Percentiles rank a stretch among this genome's conserved stretches.
Conservation (phyloP, 2,888 invertebrate genomes). For the Dyspetes luteomarginatus region DNA sequence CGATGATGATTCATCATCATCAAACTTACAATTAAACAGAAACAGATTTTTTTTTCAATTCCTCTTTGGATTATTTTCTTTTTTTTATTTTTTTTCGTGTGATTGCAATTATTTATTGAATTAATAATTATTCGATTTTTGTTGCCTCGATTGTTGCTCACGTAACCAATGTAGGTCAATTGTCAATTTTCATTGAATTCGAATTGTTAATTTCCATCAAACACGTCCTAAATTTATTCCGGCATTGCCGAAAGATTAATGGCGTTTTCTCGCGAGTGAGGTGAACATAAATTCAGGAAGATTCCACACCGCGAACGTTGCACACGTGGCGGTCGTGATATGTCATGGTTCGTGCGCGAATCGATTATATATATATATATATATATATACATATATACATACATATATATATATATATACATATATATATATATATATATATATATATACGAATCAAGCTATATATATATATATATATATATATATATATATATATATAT, state of each 20-base stretch:
- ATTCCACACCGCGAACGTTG: conserved; percentile 39
- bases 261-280: conserved; percentile 21
- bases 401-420: neutral
- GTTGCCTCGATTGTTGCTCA: neutral
- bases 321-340: conserved; percentile 59
- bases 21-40: no score
- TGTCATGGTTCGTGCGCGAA: conserved; percentile 52
- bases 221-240: conserved; percentile 22
- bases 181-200: neutral
- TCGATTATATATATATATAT: conserved; percentile 7
- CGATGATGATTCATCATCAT: no score
- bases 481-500: neutral
- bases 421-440: neutral
- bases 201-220: conserved; percentile 15
- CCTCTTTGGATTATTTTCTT: no score
- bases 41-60: no score
- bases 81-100: neutral
- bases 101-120: neutral
- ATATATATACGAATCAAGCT: no score
- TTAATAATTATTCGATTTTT: neutral
- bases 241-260: conserved; percentile 14
- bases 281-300: conserved; percentile 48
- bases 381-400: neutral
- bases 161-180: neutral
- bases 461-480: no score